Evolutionary conservation across 2,113 vertebrate genomes (phyloP), one percentile per base, ranked within the genome.

Genomic region (Sander lucioperca): DNA sequence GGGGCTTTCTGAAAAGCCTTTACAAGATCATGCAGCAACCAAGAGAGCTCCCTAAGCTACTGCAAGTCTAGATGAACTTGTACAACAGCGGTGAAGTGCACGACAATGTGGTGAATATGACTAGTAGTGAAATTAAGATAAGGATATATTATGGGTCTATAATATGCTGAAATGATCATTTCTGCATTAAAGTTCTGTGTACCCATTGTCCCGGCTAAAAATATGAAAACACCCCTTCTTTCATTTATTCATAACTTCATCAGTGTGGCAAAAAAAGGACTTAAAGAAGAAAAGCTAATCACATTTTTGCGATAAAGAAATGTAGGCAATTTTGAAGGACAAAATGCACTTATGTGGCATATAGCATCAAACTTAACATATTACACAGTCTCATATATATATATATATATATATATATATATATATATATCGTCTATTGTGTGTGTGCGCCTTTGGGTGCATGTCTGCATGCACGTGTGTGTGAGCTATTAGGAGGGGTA

Each of bases 1-100:
- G 74, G 74, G 81, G 73, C 86, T 93, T 85, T 91, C 82, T 88
- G 83, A 93, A 94, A 93, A 90, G 89, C 85, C 86, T 93, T 91
- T 91, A 90, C 86, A 86, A 91, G 92, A 93, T 91, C 84, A 74
- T 25, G 71, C 74, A 25, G 91, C 84, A 88, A 79, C 85, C 82
- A 79, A 90, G 91, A 91, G 89, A 88, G 83, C 89, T 87, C 85
- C 91, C 89, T 75, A 85, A 91, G 91, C 85, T 58, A 90, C 81
- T 74, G 77, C 47, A 58, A 79, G 78, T 85, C 89, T 63, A 88
- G 90, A 91, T 91, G 80, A 93, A 91, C 82, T 86, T 89, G 84
- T 87, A 79, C 80, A 80, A 85, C 80, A 78, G 72, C 65, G 64
- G 36, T 65, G 79, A 85, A 73, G 61, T 76, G 81, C 64, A 69